Evolutionary conservation across 2,888 invertebrate species (phyloP), one percentile per base, ranked within the genome.

Genomic region (Meiosimyza decipiens): DNA sequence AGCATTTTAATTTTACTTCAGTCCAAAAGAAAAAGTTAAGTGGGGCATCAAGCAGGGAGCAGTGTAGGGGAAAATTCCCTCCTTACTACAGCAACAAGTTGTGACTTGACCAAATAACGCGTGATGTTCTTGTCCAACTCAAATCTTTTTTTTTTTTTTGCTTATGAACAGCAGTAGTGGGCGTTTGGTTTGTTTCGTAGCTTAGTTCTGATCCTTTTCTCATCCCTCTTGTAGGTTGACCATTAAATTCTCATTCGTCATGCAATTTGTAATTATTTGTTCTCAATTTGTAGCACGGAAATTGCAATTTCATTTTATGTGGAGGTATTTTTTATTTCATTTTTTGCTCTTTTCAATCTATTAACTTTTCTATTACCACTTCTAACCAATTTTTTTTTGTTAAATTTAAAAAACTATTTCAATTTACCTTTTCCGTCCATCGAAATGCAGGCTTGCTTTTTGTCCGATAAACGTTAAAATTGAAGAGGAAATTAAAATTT

Each of bases 201-300:
- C 55, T 18, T 5, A 22, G 11, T 6, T 18, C 12, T 57, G 28
- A 16, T 57, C 18, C 28, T 22, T 57, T 57, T 28, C 5, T 57
- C 55, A 18, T 57, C n/a, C 57, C 47, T 16, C 49, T 50, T 15
- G 66, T 16, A 22, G 28, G 52, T 63, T 71, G 47, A 11, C 59
- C 57, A 78, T 77, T 79, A 76, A 77, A 78, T 75, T 40, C 72
- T 74, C 76, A 78, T 78, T 79, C 76, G 75, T 79, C 78, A 78
- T 78, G 76, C 77, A 77, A 79, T 79, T 79, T 77, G 76, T 76
- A 75, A 74, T 77, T 76, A 79, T 77, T 77, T 78, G 77, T 76
- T 77, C 72, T 74, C 73, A 76, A 73, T 77, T 74, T 75, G 73
- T 73, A 72, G 59, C 75, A 76, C 76, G 77, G 76, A 76, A 78